Percentiles rank a stretch among this genome's conserved stretches.
phyloP scores from a whole-genome alignment of 1,140 invertebrate genomes.

The Drosophila santomea region DNA sequence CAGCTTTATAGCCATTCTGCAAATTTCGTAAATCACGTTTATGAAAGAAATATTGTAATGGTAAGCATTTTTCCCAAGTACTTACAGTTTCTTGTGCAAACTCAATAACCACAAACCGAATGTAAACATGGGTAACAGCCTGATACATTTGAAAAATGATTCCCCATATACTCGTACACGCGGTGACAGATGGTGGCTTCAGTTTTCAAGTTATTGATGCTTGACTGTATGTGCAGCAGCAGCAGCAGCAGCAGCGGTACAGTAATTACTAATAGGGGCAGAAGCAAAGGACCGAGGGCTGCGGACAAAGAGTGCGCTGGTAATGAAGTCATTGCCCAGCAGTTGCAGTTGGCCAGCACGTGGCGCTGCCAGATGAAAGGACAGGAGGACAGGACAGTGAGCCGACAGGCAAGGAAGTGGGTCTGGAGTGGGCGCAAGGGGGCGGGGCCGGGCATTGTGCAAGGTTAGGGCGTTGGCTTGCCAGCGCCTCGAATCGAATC shows the following conservation, averaged over 20 bases:
- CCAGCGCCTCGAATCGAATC: conserved; percentile 25
- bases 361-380: conserved; percentile 42
- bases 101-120: no score
- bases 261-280: conserved; percentile 29
- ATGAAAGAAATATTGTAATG: no score
- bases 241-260: conserved; percentile 3
- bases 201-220: conserved; percentile 17
- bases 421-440: neutral
- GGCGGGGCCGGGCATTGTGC: conserved; percentile 47
- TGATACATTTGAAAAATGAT: neutral
- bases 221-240: conserved; percentile 1
- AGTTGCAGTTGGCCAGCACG: conserved; percentile 53
- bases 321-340: conserved; percentile 76
- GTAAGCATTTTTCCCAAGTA: no score
- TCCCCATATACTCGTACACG: neutral
- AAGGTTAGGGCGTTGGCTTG: conserved; percentile 76
- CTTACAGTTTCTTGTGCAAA: no score
- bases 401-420: conserved; percentile 9
- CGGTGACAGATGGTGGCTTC: conserved; percentile 16
- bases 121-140: neutral
- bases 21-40: no score
- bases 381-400: conserved; percentile 9
- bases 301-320: conserved; percentile 61
- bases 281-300: neutral
- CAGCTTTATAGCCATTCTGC: no score